Evolutionary conservation across 2,888 invertebrate species (phyloP).

Genomic region (Hipparchia sbordonii): DNA sequence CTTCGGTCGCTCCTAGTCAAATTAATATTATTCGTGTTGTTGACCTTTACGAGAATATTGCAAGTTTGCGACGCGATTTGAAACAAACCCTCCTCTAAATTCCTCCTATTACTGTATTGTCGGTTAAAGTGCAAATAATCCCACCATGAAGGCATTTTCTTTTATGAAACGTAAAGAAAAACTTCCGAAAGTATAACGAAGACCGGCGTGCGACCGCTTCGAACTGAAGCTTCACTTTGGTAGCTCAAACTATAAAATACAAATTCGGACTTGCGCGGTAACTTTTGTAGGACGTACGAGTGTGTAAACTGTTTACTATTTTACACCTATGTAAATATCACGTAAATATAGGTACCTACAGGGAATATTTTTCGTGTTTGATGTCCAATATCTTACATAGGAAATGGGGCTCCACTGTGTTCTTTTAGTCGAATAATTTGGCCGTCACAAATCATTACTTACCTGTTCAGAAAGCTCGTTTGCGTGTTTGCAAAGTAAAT

Average conservation of each 20-base stretch:
- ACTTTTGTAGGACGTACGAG: constrained; percentile 44
- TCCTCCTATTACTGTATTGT: constrained; percentile 81
- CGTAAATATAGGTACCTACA: constrained; percentile 1
- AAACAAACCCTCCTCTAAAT: constrained; percentile 89
- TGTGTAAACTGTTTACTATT: constrained; percentile 32
- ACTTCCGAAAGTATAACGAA: constrained; percentile 46
- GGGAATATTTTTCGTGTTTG: constrained; percentile 23
- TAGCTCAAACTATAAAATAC: constrained; percentile 26
- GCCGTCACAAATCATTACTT: constrained; percentile 18
- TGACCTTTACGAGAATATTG: constrained; percentile 89
- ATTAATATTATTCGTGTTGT: constrained; percentile 89
- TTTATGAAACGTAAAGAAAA: constrained; percentile 48
- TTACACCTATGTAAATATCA: constrained; percentile 17
- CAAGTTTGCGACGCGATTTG: constrained; percentile 91
- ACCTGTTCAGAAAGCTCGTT: constrained; percentile 15
- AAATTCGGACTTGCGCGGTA: constrained; percentile 68
- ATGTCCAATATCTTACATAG: constrained; percentile 13
- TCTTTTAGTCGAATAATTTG: constrained; percentile 6
- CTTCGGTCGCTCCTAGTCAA: constrained; percentile 85
- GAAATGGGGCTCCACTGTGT: constrained; percentile 1
- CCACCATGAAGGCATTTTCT: constrained; percentile 84
- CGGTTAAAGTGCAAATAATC: constrained; percentile 81
- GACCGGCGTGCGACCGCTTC: constrained; percentile 50
- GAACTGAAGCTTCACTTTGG: constrained; percentile 52
- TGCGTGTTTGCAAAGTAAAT: constrained; percentile 24